Percentiles rank a stretch among this genome's conserved stretches.
Evolutionary conservation across 2,888 invertebrate species (phyloP).

Genomic region (Acrobasis suavella): DNA sequence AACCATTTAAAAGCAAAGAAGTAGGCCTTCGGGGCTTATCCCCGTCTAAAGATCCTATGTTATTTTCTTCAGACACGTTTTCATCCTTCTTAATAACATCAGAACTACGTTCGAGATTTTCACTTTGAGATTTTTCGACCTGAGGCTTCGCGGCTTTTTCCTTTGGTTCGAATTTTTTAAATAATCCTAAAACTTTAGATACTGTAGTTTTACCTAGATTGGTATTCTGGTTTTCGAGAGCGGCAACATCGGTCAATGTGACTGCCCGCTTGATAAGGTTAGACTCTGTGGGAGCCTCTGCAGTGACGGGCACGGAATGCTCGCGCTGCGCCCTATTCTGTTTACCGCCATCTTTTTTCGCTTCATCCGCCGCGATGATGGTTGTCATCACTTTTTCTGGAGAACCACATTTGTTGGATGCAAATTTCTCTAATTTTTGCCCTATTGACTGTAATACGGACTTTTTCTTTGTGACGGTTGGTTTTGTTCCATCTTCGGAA

Average conservation of each 20-base stretch:
- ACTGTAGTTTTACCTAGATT: conserved; percentile 85
- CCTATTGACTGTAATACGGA: conserved; percentile 89
- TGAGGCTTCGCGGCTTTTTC: conserved; percentile 60
- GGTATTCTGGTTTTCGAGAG: conserved; percentile 59
- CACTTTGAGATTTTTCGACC: conserved; percentile 52
- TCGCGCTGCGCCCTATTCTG: conserved; percentile 84
- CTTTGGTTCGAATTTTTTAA: conserved; percentile 87
- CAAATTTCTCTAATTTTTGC: conserved; percentile 88
- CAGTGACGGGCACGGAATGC: conserved; percentile 84
- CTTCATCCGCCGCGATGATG: conserved; percentile 42
- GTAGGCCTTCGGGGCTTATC: conserved; percentile 81
- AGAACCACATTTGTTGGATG: conserved; percentile 76
- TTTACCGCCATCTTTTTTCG: conserved; percentile 63
- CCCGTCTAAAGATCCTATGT: conserved; percentile 37
- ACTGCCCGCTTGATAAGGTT: conserved; percentile 87
- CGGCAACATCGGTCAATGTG: conserved; percentile 86
- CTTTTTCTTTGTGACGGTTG: conserved; percentile 81
- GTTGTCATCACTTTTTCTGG: conserved; percentile 72
- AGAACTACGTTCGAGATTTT: conserved; percentile 41
- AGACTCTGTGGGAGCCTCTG: conserved; percentile 83
- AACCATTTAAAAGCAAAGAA: conserved; percentile 78
- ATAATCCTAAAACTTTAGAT: conserved; percentile 89
- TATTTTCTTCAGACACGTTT: conserved; percentile 37
- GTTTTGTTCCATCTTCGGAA: conserved; percentile 55
- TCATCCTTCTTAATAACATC: conserved; percentile 44